Conservation (phyloP, 2,888 invertebrate species). For the Balanococcus diminutus region DNA sequence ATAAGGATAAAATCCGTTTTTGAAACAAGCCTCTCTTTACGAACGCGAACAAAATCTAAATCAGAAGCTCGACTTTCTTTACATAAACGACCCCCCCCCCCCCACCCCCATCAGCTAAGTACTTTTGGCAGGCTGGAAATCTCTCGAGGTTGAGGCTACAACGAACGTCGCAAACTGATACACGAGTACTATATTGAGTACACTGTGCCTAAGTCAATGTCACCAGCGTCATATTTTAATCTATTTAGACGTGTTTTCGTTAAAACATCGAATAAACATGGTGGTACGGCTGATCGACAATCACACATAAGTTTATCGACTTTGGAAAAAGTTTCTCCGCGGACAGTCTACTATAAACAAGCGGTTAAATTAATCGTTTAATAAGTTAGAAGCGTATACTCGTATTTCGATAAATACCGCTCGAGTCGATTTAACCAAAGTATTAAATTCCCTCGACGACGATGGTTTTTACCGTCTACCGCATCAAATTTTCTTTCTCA, state of each 20-base stretch:
- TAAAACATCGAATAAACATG: constrained; percentile 12
- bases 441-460: neutral
- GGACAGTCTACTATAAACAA: neutral
- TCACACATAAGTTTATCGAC: neutral
- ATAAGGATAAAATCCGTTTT: neutral
- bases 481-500: neutral
- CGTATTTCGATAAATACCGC: neutral
- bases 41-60: neutral
- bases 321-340: neutral
- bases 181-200: too few relatives aligned
- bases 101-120: neutral
- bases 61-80: neutral
- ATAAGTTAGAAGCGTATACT: neutral
- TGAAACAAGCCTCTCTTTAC: neutral
- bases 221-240: constrained; percentile 8
- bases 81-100: neutral
- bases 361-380: neutral
- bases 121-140: neutral
- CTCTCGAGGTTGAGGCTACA: neutral
- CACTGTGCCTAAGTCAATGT: constrained; percentile 9
- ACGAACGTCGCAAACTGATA: neutral
- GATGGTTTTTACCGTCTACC: neutral
- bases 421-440: neutral
- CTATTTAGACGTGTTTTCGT: constrained; percentile 6
- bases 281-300: neutral